Evolutionary conservation across 1,140 invertebrate genomes (phyloP), one percentile per base, ranked within the genome.

Genomic region (Mycetomoellerius zeteki): DNA sequence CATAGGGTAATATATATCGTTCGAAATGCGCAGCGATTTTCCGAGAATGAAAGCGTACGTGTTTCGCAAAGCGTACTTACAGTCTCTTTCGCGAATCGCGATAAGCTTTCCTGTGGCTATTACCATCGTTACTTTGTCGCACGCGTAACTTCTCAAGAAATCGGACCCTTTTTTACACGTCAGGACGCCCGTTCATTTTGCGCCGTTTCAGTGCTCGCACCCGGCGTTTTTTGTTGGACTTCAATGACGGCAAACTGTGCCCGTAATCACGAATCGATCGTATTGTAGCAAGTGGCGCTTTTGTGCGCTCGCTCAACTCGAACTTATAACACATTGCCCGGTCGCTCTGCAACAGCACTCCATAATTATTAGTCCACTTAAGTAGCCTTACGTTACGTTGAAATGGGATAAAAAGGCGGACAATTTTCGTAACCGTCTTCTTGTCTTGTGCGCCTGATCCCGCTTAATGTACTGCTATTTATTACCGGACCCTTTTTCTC

Each of bases 331-430:
- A 37, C 58, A 52, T 72, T 43, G 19, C 24, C 81, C 64, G 85
- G 47, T 89, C 85, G 75, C 54, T n/a, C 50, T 50, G 76, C 86
- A 89, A 86, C 80, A 76, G 71, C 52, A 27, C 56, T 80, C 50
- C 60, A 52, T 60, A 78, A 90, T 89, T 90, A 89, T 89, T 87
- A 89, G 81, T 52, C 78, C 67, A 24, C 37, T 88, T 60, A 89
- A 84, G 50, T 82, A 67, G 60, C 64, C 69, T 33, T 27, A 67
- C 60, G 58, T 78, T 89, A 86, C 64, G 37, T 69, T 30, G 27
- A 43, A 43, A 33, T 7, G 21, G 3, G 21, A 24, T n/a, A 62
- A 84, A 89, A 89, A 81, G 73, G 6, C 77, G 47, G 71, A 60
- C 62, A 54, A 89, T 86, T 89, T 89, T 90, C 88, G 58, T 62